Conservation (phyloP, 2,888 invertebrate genomes). For the Reticulitermes lucifugus region DNA sequence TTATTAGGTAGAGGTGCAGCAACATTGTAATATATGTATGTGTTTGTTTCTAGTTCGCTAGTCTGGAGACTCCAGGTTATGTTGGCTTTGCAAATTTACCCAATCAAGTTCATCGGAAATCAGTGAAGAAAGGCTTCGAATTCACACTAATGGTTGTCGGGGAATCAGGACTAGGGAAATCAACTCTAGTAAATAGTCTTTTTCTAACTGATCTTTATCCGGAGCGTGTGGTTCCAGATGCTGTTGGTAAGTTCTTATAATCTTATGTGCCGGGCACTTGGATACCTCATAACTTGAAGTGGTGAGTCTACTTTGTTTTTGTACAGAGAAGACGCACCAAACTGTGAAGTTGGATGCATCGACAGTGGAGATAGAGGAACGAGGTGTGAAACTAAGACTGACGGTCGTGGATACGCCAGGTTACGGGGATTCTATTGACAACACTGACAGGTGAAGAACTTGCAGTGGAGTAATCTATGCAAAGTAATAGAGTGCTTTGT, state of each 20-base stretch:
- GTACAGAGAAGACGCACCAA: conserved; percentile 87
- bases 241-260: conserved; percentile 74
- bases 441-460: conserved; percentile 74
- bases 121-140: conserved; percentile 97
- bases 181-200: conserved; percentile 93
- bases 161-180: conserved; percentile 92
- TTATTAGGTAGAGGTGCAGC: conserved; percentile 42
- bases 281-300: not conserved
- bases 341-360: conserved; percentile 95
- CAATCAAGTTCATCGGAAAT: conserved; percentile 96
- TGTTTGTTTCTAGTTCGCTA: conserved; percentile 75
- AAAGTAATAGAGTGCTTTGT: not conserved
- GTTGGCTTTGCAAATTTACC: conserved; percentile 95
- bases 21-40: conserved; percentile 41
- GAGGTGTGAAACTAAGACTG: conserved; percentile 91
- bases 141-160: conserved; percentile 98
- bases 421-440: conserved; percentile 95
- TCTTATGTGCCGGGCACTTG: not conserved
- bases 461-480: not conserved
- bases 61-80: conserved; percentile 88
- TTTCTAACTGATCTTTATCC: conserved; percentile 96
- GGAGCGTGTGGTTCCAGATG: conserved; percentile 89
- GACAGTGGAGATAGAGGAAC: conserved; percentile 96
- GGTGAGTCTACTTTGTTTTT: not conserved
- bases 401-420: conserved; percentile 97